A percentile compares a stretch with the other conserved stretches of the same genome.
phyloP scores from a whole-genome alignment of 2,888 invertebrate species.

The Agapetus fuscipes region DNA sequence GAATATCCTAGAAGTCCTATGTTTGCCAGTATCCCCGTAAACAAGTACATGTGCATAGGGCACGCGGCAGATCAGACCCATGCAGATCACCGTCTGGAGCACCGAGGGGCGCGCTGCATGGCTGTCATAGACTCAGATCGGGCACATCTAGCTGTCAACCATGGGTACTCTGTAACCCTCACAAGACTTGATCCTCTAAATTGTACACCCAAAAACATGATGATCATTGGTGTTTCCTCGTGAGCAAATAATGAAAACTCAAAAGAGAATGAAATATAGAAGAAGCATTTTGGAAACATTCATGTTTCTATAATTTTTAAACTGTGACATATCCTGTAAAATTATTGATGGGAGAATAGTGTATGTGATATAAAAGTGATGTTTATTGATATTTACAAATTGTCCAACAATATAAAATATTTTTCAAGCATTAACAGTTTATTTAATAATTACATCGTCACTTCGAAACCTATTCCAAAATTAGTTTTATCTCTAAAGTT shows the following conservation, averaged over 20 bases:
- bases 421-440: too few relatives aligned
- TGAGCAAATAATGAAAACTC: too few relatives aligned
- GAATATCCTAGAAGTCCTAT: constrained; percentile 71
- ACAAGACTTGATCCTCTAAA: constrained; percentile 67
- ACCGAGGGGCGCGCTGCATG: constrained; percentile 80
- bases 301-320: not conserved
- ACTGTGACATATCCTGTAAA: too few relatives aligned
- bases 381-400: too few relatives aligned
- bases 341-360: too few relatives aligned
- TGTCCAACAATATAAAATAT: too few relatives aligned
- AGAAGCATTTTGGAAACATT: not conserved
- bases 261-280: too few relatives aligned
- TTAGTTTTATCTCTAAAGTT: constrained; percentile 10
- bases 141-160: constrained; percentile 61
- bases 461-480: constrained; percentile 16
- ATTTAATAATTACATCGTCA: constrained; percentile 4
- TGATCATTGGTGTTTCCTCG: constrained; percentile 59
- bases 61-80: constrained; percentile 93
- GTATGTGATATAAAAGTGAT: too few relatives aligned
- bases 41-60: constrained; percentile 70
- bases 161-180: constrained; percentile 65
- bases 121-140: constrained; percentile 81
- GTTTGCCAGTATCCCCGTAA: constrained; percentile 40
- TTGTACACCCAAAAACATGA: constrained; percentile 89
- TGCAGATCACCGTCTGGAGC: constrained; percentile 55